Evolutionary conservation across 2,888 invertebrate genomes (phyloP), one percentile per base, ranked within the genome.

Genomic region (Nomada fabriciana): DNA sequence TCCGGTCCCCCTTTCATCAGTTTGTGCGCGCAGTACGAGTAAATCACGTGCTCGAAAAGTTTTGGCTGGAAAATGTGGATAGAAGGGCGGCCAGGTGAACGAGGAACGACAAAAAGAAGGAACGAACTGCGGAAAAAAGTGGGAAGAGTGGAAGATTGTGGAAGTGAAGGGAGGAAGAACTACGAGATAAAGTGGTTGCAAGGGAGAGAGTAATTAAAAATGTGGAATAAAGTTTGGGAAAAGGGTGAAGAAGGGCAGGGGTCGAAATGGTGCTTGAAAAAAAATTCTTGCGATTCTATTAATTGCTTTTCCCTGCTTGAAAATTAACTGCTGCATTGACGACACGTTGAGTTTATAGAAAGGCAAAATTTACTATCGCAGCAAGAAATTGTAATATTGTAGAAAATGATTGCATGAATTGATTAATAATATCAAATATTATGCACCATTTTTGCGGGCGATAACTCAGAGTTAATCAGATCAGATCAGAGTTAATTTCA

Each of bases 1-100:
- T 82, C 76, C 72, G 61, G 63, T 69, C 42, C 29, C 55, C 25
- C 13, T 50, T 25, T 43, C 13, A 57, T 13, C 59, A n/a, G n/a
- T 29, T 23, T n/a, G 25, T 57, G 76, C 29, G 61, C 68, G 64
- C 76, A 52, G 69, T 3, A 47, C 68, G 76, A 77, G 83, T 83
- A 83, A 83, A 83, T 83, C 76, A 83, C 69, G 73, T 57, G 64
- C 76, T 65, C 77, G 82, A 68, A 73, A 63, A 67, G 67, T 50
- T 42, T 52, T n/a, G 55, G 25, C 53, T 69, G 82, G 76, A 70
- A 82, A 82, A 73, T 73, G 60, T 52, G 59, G 80, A 50, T 36
- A n/a, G 47, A 76, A 57, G n/a, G 67, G 43, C 36, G 59, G 70
- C 10, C 11, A 10, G 59, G 25, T 47, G 68, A 29, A 68, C 23